Evolutionary conservation across 2,888 invertebrate species (phyloP).

Genomic region (Ophraella communa): DNA sequence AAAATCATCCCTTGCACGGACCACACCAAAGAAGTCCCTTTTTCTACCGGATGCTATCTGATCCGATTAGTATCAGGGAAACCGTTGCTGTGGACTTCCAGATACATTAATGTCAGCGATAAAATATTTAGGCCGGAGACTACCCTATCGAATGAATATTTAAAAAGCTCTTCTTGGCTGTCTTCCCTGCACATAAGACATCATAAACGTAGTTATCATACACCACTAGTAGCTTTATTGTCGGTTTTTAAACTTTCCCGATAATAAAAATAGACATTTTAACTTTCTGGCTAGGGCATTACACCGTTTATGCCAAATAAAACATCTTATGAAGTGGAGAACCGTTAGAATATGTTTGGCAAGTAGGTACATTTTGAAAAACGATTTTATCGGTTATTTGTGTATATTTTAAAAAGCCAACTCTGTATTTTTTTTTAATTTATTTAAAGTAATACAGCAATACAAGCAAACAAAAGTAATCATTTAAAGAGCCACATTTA

Average conservation of each 20-base stretch:
- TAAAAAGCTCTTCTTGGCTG: slow-evolving; percentile 3
- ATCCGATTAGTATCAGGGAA: slow-evolving; percentile 17
- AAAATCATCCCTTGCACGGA: background rate
- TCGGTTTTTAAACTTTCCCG: background rate
- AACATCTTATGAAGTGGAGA: too few species aligned
- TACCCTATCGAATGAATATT: slow-evolving; percentile 10
- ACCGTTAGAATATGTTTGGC: too few species aligned
- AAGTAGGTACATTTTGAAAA: too few species aligned
- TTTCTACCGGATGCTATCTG: background rate
- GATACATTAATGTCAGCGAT: slow-evolving; percentile 12
- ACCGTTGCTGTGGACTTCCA: slow-evolving; percentile 16
- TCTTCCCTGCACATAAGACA: slow-evolving; percentile 7
- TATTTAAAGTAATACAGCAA: too few species aligned
- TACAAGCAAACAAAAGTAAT: too few species aligned
- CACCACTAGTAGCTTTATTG: background rate
- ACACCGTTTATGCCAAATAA: too few species aligned
- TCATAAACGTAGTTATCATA: background rate
- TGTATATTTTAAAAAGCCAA: too few species aligned
- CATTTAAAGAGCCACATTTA: too few species aligned
- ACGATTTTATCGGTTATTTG: too few species aligned
- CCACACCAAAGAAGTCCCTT: background rate
- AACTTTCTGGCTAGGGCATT: background rate
- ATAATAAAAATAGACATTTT: background rate
- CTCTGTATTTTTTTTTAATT: too few species aligned
- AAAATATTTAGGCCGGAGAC: slow-evolving; percentile 6